Percentiles rank a stretch among this genome's conserved stretches.
These are phyloP conservation scores for Stratiolaelaps scimitus DNA, from an alignment of 1,140 invertebrate species.

Conservation along the genomic window DNA sequence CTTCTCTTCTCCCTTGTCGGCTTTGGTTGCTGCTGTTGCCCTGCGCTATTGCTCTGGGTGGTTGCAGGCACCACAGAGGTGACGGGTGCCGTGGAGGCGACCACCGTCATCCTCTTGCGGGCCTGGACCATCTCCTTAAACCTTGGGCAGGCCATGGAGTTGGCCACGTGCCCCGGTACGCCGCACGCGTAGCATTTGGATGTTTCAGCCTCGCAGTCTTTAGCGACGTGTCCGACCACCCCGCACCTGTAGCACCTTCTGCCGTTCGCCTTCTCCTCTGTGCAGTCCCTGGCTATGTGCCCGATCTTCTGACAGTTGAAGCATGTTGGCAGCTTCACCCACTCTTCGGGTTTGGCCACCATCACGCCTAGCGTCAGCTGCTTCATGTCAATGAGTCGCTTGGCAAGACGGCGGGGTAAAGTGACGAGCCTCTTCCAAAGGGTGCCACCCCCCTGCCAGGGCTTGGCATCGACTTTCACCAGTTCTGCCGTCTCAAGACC, in stretches of 20 bases:
- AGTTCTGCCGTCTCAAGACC: not conserved
- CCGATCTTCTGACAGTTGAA: conserved; percentile 12
- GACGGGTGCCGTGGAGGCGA: not conserved
- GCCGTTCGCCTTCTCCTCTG: not conserved
- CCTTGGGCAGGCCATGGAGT: not conserved
- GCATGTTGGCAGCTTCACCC: not conserved
- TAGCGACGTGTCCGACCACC: not conserved
- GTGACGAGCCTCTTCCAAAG: not conserved
- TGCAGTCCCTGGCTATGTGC: not conserved
- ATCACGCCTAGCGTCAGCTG: not conserved
- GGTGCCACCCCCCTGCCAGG: not conserved
- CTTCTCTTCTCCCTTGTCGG: not conserved
- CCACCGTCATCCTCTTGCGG: not conserved
- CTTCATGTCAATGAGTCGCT: not conserved
- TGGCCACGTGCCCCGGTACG: not conserved
- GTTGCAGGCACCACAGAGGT: not conserved
- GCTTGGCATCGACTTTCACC: not conserved
- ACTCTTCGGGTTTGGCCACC: not conserved
- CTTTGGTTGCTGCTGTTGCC: not conserved
- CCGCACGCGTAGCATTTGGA: not conserved
- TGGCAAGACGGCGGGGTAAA: not conserved
- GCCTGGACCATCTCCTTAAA: too few relatives aligned
- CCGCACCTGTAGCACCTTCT: conserved; percentile 9
- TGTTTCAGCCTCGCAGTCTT: not conserved
- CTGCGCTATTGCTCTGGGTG: not conserved